phyloP scores from a whole-genome alignment of 1,140 invertebrate species.

The Zaprionus tsacasi region DNA sequence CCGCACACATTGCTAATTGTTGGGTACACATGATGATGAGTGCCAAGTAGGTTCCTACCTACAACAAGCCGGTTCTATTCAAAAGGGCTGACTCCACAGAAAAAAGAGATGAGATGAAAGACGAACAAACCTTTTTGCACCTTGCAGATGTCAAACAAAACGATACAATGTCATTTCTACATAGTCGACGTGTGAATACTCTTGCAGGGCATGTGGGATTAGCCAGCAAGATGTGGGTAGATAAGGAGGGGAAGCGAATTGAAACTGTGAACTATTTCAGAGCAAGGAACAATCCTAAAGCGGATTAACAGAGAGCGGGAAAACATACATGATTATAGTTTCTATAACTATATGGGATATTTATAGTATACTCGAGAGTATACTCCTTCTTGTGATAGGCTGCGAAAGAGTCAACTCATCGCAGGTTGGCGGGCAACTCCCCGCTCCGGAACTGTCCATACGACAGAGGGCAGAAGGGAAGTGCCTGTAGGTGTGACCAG shows the following conservation, averaged over 20 bases:
- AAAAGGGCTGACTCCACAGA: conserved; percentile 33
- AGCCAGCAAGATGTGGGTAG: neutral
- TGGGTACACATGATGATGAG: conserved; percentile 59
- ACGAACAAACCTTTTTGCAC: conserved; percentile 68
- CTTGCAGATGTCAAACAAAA: conserved; percentile 63
- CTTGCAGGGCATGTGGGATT: neutral
- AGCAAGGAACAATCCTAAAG: no score
- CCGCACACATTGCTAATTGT: conserved; percentile 74
- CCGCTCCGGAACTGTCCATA: conserved; percentile 35
- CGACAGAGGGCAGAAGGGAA: conserved; percentile 51
- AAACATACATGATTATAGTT: no score
- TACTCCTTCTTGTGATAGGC: neutral
- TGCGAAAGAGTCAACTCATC: conserved; percentile 16
- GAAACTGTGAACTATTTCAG: neutral
- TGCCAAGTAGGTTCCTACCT: conserved; percentile 37
- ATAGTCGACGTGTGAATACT: conserved; percentile 17
- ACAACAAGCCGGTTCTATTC: no score
- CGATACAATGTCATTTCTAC: neutral
- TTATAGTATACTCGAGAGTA: neutral
- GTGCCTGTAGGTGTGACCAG: conserved; percentile 49
- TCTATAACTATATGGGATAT: no score
- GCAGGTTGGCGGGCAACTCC: conserved; percentile 12
- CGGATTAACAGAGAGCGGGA: no score
- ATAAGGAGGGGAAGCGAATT: neutral
- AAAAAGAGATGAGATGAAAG: conserved; percentile 45